Base-by-base conservation (phyloP, 2,888 invertebrate species). In the Eilema depressum region DNA sequence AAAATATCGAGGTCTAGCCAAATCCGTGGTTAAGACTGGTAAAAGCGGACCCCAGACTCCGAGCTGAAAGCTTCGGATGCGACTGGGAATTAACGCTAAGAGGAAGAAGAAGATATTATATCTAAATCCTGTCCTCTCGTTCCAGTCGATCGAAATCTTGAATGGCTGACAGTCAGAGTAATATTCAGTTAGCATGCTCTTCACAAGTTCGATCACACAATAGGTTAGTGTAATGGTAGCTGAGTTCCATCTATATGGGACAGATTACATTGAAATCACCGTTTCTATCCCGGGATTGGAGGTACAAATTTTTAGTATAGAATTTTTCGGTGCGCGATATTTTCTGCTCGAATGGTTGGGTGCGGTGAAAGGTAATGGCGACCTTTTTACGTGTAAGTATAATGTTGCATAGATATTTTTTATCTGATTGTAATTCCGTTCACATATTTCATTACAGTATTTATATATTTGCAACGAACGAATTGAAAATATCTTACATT, bases 241-340 rank as follows among this genome's bases (percentile, higher is more conserved):
- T 82, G 83, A 83, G 80, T 75, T 83, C 85, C 83, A 88, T 86
- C 84, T 86, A 83, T 82, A 79, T 70, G 85, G 83, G 87, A 86
- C 91, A 90, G 91, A 92, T 89, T 90, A 86, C 83, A 85, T 84
- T 87, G 87, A 89, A 91, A 89, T 86, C 85, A 78, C 79, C 76
- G 79, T 81, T 80, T 81, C 83, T 85, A 88, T 89, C 88, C 86
- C 81, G 75, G 80, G 70, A 56, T 53, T 63, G 73, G 86, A 85
- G 84, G 83, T 71, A 81, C 76, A 79, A 83, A 71, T 80, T 82
- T 83, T 71, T 83, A 87, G 86, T 90, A 88, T 89, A 85, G 86
- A 86, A 86, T 88, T 88, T 86, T 86, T 84, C 74, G 80, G 76
- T 67, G 79, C 74, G 81, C 73, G 77, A 87, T 86, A 88, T 89